phyloP scores from a whole-genome alignment of 30 jellyfish, hydroid and myxozoan species.

The Turritopsis rubra region DNA sequence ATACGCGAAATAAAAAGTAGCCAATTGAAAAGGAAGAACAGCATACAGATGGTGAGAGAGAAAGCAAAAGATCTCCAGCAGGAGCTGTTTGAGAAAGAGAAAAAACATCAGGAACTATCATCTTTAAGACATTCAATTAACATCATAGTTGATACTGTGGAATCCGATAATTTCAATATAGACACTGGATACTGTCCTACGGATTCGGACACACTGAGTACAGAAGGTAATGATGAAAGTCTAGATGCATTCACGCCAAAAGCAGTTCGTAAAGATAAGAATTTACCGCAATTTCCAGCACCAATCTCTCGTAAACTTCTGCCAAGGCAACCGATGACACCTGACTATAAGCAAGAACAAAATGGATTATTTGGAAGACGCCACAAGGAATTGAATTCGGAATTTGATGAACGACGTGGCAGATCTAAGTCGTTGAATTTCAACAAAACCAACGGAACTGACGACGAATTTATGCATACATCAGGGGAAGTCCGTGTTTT shows the following conservation, averaged over 20 bases:
- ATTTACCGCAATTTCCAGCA: background rate
- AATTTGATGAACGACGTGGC: background rate
- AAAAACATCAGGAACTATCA: background rate
- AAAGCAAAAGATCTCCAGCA: conserved; percentile 17
- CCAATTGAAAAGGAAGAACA: conserved; percentile 6
- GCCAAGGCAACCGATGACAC: background rate
- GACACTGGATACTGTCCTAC: conserved; percentile 23
- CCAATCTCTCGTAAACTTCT: background rate
- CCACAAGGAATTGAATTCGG: background rate
- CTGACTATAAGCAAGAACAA: conserved; percentile 11
- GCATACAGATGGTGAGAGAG: conserved; percentile 6
- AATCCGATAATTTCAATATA: conserved; percentile 1
- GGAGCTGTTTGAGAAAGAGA: conserved; percentile 6
- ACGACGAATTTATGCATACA: background rate
- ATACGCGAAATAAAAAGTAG: background rate
- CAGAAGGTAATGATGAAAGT: conserved; percentile 5
- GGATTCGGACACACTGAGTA: conserved; percentile 14
- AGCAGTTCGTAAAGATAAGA: background rate
- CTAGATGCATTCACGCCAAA: conserved; percentile 20
- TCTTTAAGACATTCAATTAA: conserved; percentile 3
- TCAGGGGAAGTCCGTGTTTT: background rate
- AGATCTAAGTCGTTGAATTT: background rate
- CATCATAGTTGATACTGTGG: conserved; percentile 20
- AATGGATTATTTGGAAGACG: conserved; percentile 5
- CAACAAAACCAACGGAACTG: background rate